Evolutionary conservation across 2,797 vertebrate species (phyloP), one percentile per base, ranked within the genome.

Genomic region (Sebastolobus altivelis): DNA sequence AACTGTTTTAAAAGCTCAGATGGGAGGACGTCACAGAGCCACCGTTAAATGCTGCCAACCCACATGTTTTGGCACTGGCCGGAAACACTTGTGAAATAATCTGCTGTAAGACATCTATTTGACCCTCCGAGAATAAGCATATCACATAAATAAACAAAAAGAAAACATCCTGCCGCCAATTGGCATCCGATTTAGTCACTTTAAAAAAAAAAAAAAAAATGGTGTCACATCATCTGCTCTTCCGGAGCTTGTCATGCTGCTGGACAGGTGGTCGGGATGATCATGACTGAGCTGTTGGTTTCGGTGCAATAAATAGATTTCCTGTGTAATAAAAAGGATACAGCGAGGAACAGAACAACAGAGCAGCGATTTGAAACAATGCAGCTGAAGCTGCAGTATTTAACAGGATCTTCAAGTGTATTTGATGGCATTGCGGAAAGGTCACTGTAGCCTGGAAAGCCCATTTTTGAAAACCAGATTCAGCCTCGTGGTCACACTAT

Each of bases 201-300:
- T 38, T 40, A 4, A 4, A 46, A 29, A 43, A 40, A 31, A 31
- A 31, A 31, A 31, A 31, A 31, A 29, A 40, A 56, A 76, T 4
- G 3, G 8, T 43, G 12, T 60, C 46, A 60, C 10, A 46, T 69
- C 5, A 61, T 74, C 43, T 72, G 37, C 55, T 59, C 54, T 52
- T 58, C 29, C 8, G 7, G 38, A 38, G 65, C 49, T 37, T 65
- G 65, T 27, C 18, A 25, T 35, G 16, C 54, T 60, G 56, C 40
- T 33, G 58, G 52, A 77, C 40, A 72, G 49, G 38, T 58, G 49
- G 62, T 72, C 37, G n/a, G 46, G 59, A 35, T 37, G 10, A 75
- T 56, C 46, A 29, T 56, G 25, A 66, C 2, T 49, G 31, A 71
- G 54, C 27, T 35, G 56, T 29, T 75, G n/a, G 29, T 38, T 38